Evolutionary conservation across 2,113 vertebrate genomes (phyloP).

Genomic region (Rhynchomys soricoides): DNA sequence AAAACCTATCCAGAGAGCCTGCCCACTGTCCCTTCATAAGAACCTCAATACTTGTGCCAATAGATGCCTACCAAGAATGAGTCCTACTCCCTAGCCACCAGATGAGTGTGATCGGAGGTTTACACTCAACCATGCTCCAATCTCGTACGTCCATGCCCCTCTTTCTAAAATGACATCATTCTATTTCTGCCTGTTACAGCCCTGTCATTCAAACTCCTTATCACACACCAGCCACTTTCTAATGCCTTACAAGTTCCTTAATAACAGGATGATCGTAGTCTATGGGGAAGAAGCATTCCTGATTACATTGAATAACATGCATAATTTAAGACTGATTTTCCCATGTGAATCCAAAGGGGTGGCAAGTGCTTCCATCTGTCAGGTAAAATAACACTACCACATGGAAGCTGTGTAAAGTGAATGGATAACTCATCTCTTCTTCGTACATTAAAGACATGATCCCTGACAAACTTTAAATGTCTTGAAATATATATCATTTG

Average conservation of each 20-base stretch:
- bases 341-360: slow-evolving; percentile 8
- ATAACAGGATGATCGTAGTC: background rate
- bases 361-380: slow-evolving; percentile 8
- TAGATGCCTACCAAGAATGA: background rate
- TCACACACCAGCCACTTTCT: background rate
- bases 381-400: background rate
- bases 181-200: background rate
- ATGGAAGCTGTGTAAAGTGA: background rate
- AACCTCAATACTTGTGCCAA: background rate
- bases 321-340: slow-evolving; percentile 50
- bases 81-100: background rate
- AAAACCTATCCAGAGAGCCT: background rate
- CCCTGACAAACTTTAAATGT: slow-evolving; percentile 7
- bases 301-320: slow-evolving; percentile 10
- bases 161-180: background rate
- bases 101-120: background rate
- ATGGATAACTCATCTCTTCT: slow-evolving; percentile 30
- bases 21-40: background rate
- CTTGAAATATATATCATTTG: slow-evolving; percentile 25
- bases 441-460: background rate
- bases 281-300: background rate
- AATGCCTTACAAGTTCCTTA: slow-evolving; percentile 11
- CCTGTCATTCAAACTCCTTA: background rate
- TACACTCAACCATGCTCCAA: background rate
- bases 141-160: background rate